These are phyloP conservation scores for Physocephala rufipes DNA, from an alignment of 2,888 invertebrate genomes.

Conservation along the genomic window DNA sequence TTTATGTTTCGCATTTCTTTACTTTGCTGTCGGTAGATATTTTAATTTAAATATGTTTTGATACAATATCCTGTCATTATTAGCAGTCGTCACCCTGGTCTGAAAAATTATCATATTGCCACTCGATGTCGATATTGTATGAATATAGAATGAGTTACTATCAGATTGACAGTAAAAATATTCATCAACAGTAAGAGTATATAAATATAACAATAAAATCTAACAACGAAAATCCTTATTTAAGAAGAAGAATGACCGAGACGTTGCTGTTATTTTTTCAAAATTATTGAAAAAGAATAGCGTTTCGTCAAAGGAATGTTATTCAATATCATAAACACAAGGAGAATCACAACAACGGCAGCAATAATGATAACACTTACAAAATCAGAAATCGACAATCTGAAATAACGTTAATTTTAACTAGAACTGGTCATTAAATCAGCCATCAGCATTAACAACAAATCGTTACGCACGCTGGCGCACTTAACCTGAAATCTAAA, in stretches of 20 bases:
- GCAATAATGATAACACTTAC: not conserved
- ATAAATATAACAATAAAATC: not conserved
- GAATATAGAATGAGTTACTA: no score
- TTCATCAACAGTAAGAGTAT: no score
- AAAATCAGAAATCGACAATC: not conserved
- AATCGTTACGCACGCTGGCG: slow-evolving; percentile 39
- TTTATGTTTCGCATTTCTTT: not conserved
- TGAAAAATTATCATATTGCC: not conserved
- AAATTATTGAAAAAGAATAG: slow-evolving; percentile 19
- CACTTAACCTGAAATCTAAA: slow-evolving; percentile 39
- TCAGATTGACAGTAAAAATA: no score
- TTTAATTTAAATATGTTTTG: slow-evolving; percentile 30
- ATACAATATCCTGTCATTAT: slow-evolving; percentile 33
- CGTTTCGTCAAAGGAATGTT: not conserved
- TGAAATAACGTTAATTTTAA: slow-evolving; percentile 25
- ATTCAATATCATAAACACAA: no score
- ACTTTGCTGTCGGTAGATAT: slow-evolving; percentile 12
- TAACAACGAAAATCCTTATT: slow-evolving; percentile 21
- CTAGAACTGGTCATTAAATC: slow-evolving; percentile 28
- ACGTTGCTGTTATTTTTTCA: slow-evolving; percentile 22
- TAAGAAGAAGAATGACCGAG: slow-evolving; percentile 28
- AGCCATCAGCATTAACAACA: slow-evolving; percentile 38
- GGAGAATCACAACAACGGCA: slow-evolving; percentile 7
- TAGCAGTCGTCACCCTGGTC: slow-evolving; percentile 26
- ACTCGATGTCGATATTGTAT: not conserved